phyloP scores from a whole-genome alignment of 2,888 invertebrate genomes.

The Torymus tubicola region DNA sequence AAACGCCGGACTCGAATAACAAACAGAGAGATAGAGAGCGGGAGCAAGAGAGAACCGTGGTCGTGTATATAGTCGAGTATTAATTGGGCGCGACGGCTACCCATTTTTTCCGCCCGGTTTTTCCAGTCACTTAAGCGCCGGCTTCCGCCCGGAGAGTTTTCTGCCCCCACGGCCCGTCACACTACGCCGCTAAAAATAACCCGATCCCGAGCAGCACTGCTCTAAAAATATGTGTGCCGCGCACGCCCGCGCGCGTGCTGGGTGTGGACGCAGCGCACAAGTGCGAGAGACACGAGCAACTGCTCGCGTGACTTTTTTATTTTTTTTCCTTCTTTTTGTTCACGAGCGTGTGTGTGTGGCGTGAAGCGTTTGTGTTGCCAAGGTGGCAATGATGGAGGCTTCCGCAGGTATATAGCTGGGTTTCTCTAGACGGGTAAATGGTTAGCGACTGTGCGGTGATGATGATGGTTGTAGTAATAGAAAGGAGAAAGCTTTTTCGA shows the following conservation, averaged over 20 bases:
- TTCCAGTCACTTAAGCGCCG: constrained; percentile 36
- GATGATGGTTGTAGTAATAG: too few relatives aligned
- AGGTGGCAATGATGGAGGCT: too few relatives aligned
- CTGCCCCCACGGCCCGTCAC: neutral
- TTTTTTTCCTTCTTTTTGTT: too few relatives aligned
- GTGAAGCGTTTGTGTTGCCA: too few relatives aligned
- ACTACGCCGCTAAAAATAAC: constrained; percentile 48
- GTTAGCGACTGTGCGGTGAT: too few relatives aligned
- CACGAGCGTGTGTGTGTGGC: too few relatives aligned
- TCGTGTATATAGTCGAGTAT: neutral
- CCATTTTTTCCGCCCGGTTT: constrained; percentile 29
- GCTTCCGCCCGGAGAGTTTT: constrained; percentile 23
- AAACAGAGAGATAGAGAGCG: constrained; percentile 22
- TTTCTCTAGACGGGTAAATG: too few relatives aligned
- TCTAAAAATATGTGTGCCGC: constrained; percentile 43
- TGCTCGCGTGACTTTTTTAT: too few relatives aligned
- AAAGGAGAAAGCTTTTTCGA: too few relatives aligned
- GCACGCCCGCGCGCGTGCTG: neutral
- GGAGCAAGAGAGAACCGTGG: neutral
- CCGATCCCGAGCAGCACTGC: constrained; percentile 31
- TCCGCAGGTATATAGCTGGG: too few relatives aligned
- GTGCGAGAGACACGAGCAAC: too few relatives aligned
- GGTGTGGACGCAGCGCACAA: too few relatives aligned
- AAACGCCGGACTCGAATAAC: neutral
- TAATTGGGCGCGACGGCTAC: constrained; percentile 42